Evolutionary conservation across 2,113 vertebrate genomes (phyloP), one percentile per base, ranked within the genome.

Genomic region (Hucho hucho): DNA sequence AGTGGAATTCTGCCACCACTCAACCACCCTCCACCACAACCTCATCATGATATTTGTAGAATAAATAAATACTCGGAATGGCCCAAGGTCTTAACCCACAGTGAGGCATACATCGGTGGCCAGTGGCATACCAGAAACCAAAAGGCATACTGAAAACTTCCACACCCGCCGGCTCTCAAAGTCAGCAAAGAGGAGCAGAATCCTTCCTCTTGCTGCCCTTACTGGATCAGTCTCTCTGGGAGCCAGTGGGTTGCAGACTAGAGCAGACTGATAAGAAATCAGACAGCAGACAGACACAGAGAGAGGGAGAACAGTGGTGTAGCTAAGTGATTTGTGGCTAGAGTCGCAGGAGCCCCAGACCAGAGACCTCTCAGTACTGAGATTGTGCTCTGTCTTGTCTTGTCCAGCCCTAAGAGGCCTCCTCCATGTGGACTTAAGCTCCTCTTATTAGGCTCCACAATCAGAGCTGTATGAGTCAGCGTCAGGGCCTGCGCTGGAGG

Each of bases 401-500:
- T 64, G 63, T 28, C 12, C 37, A 47, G 37, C 14, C 64, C 47
- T 72, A 43, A 73, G 26, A 81, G 67, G 26, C 67, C 69, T 59
- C 69, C 63, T 80, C 64, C 72, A 6, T 68, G 77, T 69, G 70
- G 71, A 29, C 72, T 79, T 77, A 75, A 79, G 72, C 75, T 81
- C 76, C 73, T 81, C 43, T 59, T 14, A 83, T 59, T 14, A 83
- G 82, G 76, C 84, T 84, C 77, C 79, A 74, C 7, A 43, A 2
- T 11, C 71, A 20, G 12, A 1, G 77, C 71, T 66, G 56, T 70
- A 83, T 87, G 81, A 90, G 73, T 90, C 89, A 92, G 64, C 5
- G 80, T 67, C 86, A 81, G 81, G 74, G 80, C 83, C 81, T 81
- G 77, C 72, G 63, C 72, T 71, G 80, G 80, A 80, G 80, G 75